Evolutionary conservation across 2,888 invertebrate species (phyloP).

Genomic region (Resseliella maxima): DNA sequence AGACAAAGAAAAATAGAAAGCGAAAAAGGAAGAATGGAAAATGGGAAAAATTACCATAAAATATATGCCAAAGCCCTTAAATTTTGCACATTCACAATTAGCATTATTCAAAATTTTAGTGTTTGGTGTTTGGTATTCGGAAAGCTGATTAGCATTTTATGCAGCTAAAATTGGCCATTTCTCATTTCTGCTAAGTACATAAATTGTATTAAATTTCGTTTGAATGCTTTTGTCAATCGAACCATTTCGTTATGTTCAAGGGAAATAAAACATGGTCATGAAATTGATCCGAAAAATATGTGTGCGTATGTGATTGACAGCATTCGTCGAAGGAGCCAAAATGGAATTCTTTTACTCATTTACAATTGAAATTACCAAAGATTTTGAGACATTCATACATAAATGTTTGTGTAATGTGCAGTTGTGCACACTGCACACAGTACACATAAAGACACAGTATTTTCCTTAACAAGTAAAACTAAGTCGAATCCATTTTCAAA

Average conservation of each 20-base stretch:
- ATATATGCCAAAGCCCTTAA: neutral
- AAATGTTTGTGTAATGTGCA: too few species aligned
- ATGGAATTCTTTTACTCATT: neutral
- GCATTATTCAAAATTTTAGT: neutral
- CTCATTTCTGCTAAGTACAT: neutral
- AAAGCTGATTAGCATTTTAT: neutral
- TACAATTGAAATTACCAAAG: slow-evolving; percentile 17
- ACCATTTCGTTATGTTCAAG: neutral
- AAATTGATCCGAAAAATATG: neutral
- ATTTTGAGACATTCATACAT: neutral
- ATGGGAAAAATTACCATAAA: neutral
- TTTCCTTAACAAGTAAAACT: neutral
- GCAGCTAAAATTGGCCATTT: neutral
- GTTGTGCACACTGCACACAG: too few species aligned
- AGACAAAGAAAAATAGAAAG: neutral
- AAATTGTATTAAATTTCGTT: too few species aligned
- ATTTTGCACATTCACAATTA: neutral
- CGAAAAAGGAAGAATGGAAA: too few species aligned
- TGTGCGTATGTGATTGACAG: neutral
- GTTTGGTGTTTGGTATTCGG: too few species aligned
- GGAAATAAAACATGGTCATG: neutral
- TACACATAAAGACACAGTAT: too few species aligned
- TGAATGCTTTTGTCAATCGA: neutral
- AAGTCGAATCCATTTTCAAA: neutral
- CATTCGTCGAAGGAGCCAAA: neutral